phyloP scores from a whole-genome alignment of 2,888 invertebrate genomes.

The Ormyrus pomaceus region DNA sequence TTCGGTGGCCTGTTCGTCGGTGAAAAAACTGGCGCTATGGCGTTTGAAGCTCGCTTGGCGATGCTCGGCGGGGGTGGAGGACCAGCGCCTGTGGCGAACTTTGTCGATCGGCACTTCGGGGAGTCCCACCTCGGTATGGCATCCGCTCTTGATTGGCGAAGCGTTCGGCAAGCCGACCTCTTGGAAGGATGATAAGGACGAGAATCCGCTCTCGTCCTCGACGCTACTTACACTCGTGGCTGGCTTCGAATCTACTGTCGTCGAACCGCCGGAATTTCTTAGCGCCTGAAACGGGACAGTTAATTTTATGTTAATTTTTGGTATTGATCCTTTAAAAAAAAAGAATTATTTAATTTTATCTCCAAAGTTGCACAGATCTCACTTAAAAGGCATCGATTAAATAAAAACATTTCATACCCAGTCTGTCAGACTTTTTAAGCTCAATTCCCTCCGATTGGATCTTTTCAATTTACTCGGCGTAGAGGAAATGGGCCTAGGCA shows the following conservation, averaged over 20 bases:
- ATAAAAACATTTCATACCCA: no score
- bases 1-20: constrained; percentile 64
- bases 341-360: no score
- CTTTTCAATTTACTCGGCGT: no score
- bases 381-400: no score
- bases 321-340: no score
- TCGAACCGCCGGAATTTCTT: constrained; percentile 48
- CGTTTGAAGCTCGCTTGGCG: constrained; percentile 68
- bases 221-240: constrained; percentile 72
- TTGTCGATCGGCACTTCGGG: constrained; percentile 70
- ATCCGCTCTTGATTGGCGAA: constrained; percentile 67
- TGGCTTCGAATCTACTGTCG: constrained; percentile 63
- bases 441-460: no score
- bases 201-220: constrained; percentile 91
- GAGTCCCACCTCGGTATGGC: constrained; percentile 72
- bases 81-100: constrained; percentile 71
- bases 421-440: no score
- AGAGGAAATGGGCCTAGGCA: no score
- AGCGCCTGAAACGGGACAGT: constrained; percentile 43
- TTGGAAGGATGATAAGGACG: constrained; percentile 90
- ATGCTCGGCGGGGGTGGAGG: constrained; percentile 71
- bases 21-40: constrained; percentile 67
- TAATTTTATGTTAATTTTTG: not conserved
- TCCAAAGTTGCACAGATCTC: no score
- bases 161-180: constrained; percentile 83